Base-by-base conservation (phyloP, 2,113 vertebrate genomes). In the Struthio camelus region DNA sequence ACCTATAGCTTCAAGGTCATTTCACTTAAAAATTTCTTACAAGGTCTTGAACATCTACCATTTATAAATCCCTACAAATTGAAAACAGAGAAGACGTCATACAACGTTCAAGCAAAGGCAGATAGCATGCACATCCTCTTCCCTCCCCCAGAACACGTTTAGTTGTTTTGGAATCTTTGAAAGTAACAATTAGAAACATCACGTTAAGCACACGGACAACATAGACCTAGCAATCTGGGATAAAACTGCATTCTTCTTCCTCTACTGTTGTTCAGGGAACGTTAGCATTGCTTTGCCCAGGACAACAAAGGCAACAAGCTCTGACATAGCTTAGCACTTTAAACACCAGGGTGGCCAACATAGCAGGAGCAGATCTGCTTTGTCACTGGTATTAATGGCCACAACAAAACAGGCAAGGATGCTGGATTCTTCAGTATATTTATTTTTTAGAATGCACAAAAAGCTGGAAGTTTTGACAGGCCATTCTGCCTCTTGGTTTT, bases 81-180 rank as follows among this genome's bases (percentile, higher is more conserved):
- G 84, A 91, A 93, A 53, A 11, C 80, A 87, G 53, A 85, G 56
- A 50, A 36, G 40, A 34, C 77, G 70, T 64, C 34, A 67, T n/a
- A 80, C 16, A 42, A 19, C 32, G 61, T 25, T 59, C 2, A 14
- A 76, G 30, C 10, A 51, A 51, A 94, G 91, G 58, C 24, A 76
- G 65, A 80, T 1, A 80, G 62, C 12, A n/a, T n/a, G 23, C 3
- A 4, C 38, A 58, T 84, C 51, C 36, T 86, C 24, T 72, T n/a
- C 76, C 28, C 19, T 16, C 10, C 32, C 6, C 14, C 6, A 66
- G 79, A 94, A 59, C 30, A 69, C 0, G 0, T 54, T 7, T 58
- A 64, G 32, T 19, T 69, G 23, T 20, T 80, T 82, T 36, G 36
- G 65, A 92, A 81, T 85, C 90, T 92, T 89, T 86, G 34, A 80